phyloP scores from a whole-genome alignment of 2,113 vertebrate genomes.

The Todiramphus saurophagus region DNA sequence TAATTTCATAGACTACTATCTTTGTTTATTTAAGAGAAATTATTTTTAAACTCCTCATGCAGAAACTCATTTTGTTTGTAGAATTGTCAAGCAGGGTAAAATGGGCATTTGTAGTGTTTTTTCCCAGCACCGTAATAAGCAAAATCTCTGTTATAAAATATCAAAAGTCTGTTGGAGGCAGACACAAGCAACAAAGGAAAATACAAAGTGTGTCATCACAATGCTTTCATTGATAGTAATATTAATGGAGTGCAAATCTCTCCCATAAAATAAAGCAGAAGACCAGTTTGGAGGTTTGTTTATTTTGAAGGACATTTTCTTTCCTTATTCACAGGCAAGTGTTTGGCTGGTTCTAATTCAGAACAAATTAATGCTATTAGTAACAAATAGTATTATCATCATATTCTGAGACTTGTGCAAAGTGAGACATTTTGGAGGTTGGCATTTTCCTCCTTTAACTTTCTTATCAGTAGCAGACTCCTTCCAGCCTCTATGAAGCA shows the following conservation, averaged over 20 bases:
- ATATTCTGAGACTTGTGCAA: not conserved
- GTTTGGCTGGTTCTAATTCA: not conserved
- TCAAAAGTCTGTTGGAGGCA: not conserved
- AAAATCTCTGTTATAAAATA: constrained; percentile 18
- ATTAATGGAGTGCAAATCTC: not conserved
- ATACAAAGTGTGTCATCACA: not conserved
- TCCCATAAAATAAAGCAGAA: not conserved
- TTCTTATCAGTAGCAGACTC: not conserved
- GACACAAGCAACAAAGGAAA: not conserved
- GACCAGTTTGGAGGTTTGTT: not conserved
- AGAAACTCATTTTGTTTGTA: constrained; percentile 36
- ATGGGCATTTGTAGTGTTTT: constrained; percentile 23
- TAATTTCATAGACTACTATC: constrained; percentile 41
- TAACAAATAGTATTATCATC: not conserved
- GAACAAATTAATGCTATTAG: not conserved
- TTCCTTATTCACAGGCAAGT: not conserved
- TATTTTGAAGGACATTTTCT: not conserved
- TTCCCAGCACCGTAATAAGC: constrained; percentile 15
- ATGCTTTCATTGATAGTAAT: not conserved
- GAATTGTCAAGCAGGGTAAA: constrained; percentile 31
- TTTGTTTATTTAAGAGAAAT: constrained; percentile 66
- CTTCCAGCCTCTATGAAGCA: not conserved
- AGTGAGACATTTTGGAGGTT: not conserved
- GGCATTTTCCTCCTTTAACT: not conserved
- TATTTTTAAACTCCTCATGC: constrained; percentile 54